phyloP scores from a whole-genome alignment of 2,113 vertebrate species.

The Trinectes maculatus region DNA sequence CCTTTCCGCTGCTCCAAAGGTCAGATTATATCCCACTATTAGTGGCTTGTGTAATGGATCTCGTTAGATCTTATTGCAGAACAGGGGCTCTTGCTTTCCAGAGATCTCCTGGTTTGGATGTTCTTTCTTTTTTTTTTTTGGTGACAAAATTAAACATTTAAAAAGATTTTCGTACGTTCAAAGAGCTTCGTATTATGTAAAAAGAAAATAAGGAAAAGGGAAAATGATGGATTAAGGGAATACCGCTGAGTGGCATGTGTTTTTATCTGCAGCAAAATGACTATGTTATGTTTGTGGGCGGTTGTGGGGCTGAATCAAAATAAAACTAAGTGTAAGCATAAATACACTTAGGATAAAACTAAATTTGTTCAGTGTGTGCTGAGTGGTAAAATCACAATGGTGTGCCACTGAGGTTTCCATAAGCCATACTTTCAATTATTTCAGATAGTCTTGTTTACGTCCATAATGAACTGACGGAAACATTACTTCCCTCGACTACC shows the following conservation, averaged over 20 bases:
- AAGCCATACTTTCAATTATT: conserved; percentile 68
- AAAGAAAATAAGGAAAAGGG: conserved; percentile 35
- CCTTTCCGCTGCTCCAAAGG: conserved; percentile 66
- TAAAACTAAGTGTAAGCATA: conserved; percentile 73
- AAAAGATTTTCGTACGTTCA: conserved; percentile 57
- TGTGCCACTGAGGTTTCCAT: conserved; percentile 62
- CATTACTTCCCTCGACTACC: conserved; percentile 55
- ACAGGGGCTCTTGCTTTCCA: conserved; percentile 53
- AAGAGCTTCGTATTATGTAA: conserved; percentile 50
- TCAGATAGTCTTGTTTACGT: conserved; percentile 64
- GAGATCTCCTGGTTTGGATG: conserved; percentile 62
- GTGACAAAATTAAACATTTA: conserved; percentile 65
- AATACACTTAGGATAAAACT: conserved; percentile 61
- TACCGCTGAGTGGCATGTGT: conserved; percentile 54
- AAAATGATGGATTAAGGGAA: conserved; percentile 44
- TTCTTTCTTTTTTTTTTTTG: conserved; percentile 59
- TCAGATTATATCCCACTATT: conserved; percentile 74
- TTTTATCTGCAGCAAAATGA: conserved; percentile 68
- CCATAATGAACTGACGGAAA: conserved; percentile 60
- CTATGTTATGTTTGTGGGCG: conserved; percentile 69
- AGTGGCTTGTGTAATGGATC: conserved; percentile 72
- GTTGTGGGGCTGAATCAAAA: conserved; percentile 70
- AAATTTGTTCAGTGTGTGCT: conserved; percentile 80
- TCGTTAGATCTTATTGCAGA: conserved; percentile 68
- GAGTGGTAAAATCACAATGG: conserved; percentile 66